Percentiles rank a stretch among this genome's conserved stretches.
These are phyloP conservation scores for Knipowitschia caucasica DNA, from an alignment of 2,797 vertebrate species.

Conservation along the genomic window DNA sequence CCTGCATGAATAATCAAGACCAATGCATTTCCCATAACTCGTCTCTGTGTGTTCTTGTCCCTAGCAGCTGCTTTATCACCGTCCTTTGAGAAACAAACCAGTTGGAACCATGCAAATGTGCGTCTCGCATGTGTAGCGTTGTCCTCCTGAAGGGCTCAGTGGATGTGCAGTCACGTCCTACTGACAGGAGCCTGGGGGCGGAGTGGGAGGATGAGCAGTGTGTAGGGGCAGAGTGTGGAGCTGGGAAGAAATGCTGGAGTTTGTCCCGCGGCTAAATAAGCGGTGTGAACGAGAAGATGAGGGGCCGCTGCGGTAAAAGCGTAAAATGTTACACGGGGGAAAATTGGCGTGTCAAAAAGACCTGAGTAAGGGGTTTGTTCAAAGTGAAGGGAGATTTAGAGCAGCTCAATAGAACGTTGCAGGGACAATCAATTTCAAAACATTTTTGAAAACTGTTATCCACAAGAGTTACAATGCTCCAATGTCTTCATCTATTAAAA, in stretches of 20 bases:
- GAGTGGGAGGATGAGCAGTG: constrained; percentile 26
- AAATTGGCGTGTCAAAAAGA: constrained; percentile 40
- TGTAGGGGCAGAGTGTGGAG: constrained; percentile 24
- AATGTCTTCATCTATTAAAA: no score
- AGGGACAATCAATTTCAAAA: background rate
- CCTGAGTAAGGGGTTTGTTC: constrained; percentile 46
- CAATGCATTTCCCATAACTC: constrained; percentile 23
- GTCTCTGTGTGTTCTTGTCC: constrained; percentile 1
- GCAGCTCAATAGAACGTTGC: constrained; percentile 12
- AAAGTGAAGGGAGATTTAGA: constrained; percentile 11
- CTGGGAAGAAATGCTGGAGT: constrained; percentile 4
- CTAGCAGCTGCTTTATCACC: constrained; percentile 13
- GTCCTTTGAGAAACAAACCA: constrained; percentile 32
- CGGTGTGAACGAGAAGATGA: constrained; percentile 35
- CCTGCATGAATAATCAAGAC: constrained; percentile 57
- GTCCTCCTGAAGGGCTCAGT: constrained; percentile 56
- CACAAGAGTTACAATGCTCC: no score
- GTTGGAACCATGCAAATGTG: constrained; percentile 55
- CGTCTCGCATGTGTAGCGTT: constrained; percentile 26
- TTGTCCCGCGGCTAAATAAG: constrained; percentile 12
- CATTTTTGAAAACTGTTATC: background rate
- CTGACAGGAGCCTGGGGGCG: constrained; percentile 25
- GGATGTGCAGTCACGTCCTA: constrained; percentile 69
- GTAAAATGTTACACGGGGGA: constrained; percentile 33
- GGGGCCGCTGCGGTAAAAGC: constrained; percentile 21